phyloP scores from a whole-genome alignment of 2,888 invertebrate genomes.

The Eristalis arbustorum region DNA sequence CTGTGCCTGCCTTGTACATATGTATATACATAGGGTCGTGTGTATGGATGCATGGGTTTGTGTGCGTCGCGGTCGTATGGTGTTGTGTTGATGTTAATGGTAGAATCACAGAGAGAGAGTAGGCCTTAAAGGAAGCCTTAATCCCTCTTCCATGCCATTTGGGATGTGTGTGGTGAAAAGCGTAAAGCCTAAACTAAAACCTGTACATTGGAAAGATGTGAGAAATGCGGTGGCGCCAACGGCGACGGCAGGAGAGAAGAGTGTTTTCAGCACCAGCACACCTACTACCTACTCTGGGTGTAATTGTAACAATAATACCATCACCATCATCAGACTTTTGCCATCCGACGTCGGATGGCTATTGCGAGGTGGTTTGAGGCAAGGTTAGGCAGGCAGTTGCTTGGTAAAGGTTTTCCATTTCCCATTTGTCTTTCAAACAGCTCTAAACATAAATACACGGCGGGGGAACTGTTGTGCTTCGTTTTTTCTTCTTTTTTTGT shows the following conservation, averaged over 20 bases:
- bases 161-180: conserved; percentile 69
- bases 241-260: neutral
- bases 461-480: conserved; percentile 22
- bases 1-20: neutral
- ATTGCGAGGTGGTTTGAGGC: conserved; percentile 3
- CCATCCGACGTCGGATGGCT: neutral
- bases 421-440: conserved; percentile 14
- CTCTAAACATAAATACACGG: conserved; percentile 5
- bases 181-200: conserved; percentile 59
- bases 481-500: conserved; percentile 10
- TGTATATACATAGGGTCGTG: neutral
- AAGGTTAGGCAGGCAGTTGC: conserved; percentile 10
- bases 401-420: conserved; percentile 3
- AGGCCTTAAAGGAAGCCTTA: conserved; percentile 45
- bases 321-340: conserved; percentile 23
- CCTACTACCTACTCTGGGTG: conserved; percentile 55
- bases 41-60: neutral
- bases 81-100: conserved; percentile 9
- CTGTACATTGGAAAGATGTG: conserved; percentile 53
- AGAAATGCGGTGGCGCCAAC: conserved; percentile 22
- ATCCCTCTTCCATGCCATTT: conserved; percentile 53
- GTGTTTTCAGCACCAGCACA: conserved; percentile 47
- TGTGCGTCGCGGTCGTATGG: neutral
- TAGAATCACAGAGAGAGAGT: conserved; percentile 41
- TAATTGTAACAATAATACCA: conserved; percentile 60